phyloP scores from a whole-genome alignment of 2,113 vertebrate species.

The Meles meles region DNA sequence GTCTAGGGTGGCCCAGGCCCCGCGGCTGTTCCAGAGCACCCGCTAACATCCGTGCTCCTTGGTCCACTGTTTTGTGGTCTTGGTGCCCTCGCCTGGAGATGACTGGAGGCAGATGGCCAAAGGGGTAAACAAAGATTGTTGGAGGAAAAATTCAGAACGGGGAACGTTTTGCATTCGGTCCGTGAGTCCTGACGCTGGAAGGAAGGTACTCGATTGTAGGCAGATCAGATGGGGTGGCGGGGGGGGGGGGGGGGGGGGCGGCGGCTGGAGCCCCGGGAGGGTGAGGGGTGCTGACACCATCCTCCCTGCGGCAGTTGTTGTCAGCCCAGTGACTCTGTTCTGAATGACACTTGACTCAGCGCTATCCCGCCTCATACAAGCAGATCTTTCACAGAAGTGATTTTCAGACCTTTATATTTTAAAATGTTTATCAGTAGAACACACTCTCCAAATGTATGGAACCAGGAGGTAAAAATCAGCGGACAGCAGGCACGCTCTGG shows the following conservation, averaged over 20 bases:
- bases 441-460: neutral
- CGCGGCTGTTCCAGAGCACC: rapidly evolving
- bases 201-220: neutral
- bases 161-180: too few species aligned
- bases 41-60: neutral
- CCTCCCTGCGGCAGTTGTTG: neutral
- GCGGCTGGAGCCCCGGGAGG: neutral
- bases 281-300: neutral
- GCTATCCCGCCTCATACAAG: neutral
- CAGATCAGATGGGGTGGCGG: neutral
- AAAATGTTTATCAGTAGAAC: neutral
- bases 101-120: neutral
- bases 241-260: rapidly evolving
- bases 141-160: neutral
- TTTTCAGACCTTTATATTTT: neutral
- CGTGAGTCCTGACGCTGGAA: neutral
- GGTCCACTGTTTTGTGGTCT: rapidly evolving
- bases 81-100: rapidly evolving
- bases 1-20: too few species aligned
- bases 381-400: neutral
- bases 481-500: too few species aligned
- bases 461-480: neutral
- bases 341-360: neutral
- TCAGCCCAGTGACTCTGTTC: too few species aligned
- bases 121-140: neutral